phyloP scores from a whole-genome alignment of 1,140 invertebrate species.

The Brachionus calyciflorus region DNA sequence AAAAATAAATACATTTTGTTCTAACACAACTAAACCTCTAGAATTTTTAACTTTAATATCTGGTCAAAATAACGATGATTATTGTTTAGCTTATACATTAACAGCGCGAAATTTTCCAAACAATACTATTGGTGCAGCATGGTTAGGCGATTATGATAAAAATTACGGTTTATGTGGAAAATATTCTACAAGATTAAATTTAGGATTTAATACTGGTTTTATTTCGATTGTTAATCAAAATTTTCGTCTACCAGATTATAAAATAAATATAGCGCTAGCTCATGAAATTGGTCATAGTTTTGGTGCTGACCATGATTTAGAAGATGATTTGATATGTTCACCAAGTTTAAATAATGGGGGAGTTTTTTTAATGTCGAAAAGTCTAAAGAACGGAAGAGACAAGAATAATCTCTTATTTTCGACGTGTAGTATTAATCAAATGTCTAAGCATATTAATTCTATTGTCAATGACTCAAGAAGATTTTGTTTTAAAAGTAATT shows the following conservation, averaged over 20 bases:
- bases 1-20: not conserved
- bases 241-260: constrained; percentile 89
- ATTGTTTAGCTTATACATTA: constrained; percentile 96
- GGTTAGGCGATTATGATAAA: constrained; percentile 70
- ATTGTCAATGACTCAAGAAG: constrained; percentile 61
- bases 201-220: constrained; percentile 89
- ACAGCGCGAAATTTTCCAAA: constrained; percentile 96
- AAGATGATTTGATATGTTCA: constrained; percentile 67
- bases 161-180: constrained; percentile 80
- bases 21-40: not conserved
- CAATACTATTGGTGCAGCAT: constrained; percentile 92
- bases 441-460: constrained; percentile 66
- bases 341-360: constrained; percentile 45
- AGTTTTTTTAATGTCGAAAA: constrained; percentile 77
- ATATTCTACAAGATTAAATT: constrained; percentile 57
- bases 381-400: constrained; percentile 84
- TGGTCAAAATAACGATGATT: constrained; percentile 64
- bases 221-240: constrained; percentile 99
- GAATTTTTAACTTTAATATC: not conserved
- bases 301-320: constrained; percentile 70
- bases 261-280: constrained; percentile 92
- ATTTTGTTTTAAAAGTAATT: constrained; percentile 62
- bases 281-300: constrained; percentile 99
- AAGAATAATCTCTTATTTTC: constrained; percentile 93
- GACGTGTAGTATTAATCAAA: constrained; percentile 65